Evolutionary conservation across 37 sponge, comb jelly and placozoan genomes (phyloP), one percentile per base, ranked within the genome.

Genomic region (Lycopodina hypogea): DNA sequence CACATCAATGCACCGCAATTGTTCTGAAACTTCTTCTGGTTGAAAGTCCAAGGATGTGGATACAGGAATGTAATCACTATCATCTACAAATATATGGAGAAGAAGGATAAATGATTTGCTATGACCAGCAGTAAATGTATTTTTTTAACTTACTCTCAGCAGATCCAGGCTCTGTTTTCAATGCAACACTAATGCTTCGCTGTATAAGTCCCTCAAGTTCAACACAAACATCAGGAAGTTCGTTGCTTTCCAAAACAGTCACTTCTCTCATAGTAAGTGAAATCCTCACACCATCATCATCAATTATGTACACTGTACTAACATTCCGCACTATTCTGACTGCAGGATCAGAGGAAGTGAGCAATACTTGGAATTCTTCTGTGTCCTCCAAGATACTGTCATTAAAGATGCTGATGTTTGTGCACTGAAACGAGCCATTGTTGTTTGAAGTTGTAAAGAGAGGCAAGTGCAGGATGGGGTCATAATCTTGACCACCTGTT

Each of bases 211-310:
- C 80, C 7, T 30, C 41, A 12, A 79, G 80, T 29, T 56, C 69
- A 36, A 79, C 80, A 35, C 80, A 79, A 21, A 79, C 42, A 45
- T 12, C 48, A 45, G 48, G 9, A 45, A 45, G 48, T 45, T 9
- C 48, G 8, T 45, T 9, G 48, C 48, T 45, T 64, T 41, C 78
- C 42, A 9, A 45, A 24, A 65, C 66, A 65, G 66, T 33, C 7
- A 65, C 2, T 33, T 28, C 62, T 35, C 82, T 45, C 39, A 50
- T 48, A 52, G 11, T 9, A 0, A 81, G 21, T 3, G 65, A 35
- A 35, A 81, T 24, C 0, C 61, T 58, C 74, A 81, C 82, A 21
- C 82, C 74, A 41, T 81, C 82, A 45, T 81, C 65, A 63, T 81
- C 82, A 9, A 72, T 22, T 26, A 81, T 35, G 65, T 71, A 59